Base-by-base conservation (phyloP, 2,113 vertebrate species). In the Oreochromis tanganicae region DNA sequence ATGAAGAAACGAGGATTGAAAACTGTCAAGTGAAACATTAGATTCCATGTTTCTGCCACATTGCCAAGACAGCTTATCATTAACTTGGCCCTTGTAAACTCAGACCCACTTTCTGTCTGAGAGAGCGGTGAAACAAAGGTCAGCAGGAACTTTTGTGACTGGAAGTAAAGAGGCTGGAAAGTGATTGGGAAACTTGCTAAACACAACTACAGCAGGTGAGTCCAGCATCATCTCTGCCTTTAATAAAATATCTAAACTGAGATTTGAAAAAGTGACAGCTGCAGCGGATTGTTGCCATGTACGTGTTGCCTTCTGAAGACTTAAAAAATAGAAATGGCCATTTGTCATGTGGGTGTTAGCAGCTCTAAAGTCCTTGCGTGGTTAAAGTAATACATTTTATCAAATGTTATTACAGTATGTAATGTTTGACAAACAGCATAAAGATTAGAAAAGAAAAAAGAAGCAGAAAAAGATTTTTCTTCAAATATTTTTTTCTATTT, bases 141-240 rank as follows among this genome's bases (percentile, higher is more conserved):
- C 57, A 43, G 29, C 43, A 6, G 52, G 41, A 81, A 54, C 3
- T 10, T 56, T 75, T 63, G 54, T 32, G 71, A 29, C 43, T 29
- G 10, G 9, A 13, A 68, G 4, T 29, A 27, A 86, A 57, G 55
- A 88, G 78, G 55, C 50, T 84, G 17, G 24, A 78, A 50, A n/a
- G 46, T n/a, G 27, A 29, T 50, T 17, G 43, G 17, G 46, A 50
- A 78, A 5, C 1, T 50, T 75, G 24, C 6, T 0, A 61, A 73
- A 38, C 61, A 32, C 57, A 29, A 54, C 32, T 50, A 21, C 84
- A 82, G 48, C 63, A 84, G 84, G 91, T 92, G 57, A 88, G 91
- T 59, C 21, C 6, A 50, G 54, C 32, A 52, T 11, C 27, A 24
- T 36, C 38, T 32, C n/a, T 52, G 14, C 32, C 1, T 55, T 46